Evolutionary conservation across 2,888 invertebrate genomes (phyloP), one percentile per base, ranked within the genome.

Genomic region (Gandaritis pyraliata): DNA sequence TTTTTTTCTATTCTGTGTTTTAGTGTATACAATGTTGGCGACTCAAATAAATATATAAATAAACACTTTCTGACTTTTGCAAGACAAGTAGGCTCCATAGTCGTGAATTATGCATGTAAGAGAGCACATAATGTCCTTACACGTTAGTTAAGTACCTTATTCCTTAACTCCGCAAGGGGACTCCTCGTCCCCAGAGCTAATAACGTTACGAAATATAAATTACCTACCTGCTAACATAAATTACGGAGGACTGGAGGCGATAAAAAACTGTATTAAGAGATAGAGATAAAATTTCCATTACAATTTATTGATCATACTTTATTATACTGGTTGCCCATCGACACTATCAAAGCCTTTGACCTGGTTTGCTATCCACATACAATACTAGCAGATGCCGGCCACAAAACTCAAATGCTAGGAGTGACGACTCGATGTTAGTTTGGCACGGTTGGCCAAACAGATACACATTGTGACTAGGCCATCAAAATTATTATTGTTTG

Each of bases 341-440:
- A 65, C 65, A 61, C 62, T 75, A 73, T 72, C 72, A 68, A 66
- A 60, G 46, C 49, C 56, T 57, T n/a, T 58, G 64, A 66, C 61
- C 61, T 33, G 51, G 18, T 56, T 66, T 49, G 45, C 75, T 76
- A 70, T 69, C 74, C 77, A 78, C 78, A 80, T 78, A n/a, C n/a
- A n/a, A n/a, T 76, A 67, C 68, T 68, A 59, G 10, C 33, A 33
- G 10, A 5, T 10, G 33, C 46, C 45, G 54, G 64, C 60, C 56
- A 59, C 64, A 55, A 52, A 43, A 48, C 57, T 61, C 54, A 55
- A 61, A 64, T 56, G 58, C 41, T 45, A 60, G 48, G 38, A 49
- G 23, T 11, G 13, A 13, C 2, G 47, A 13, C 29, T 33, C 15
- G 43, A 53, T 33, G 3, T 43, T 58, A n/a, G n/a, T n/a, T 53